phyloP scores from a whole-genome alignment of 2,888 invertebrate genomes.

The Periphyllus acericola region DNA sequence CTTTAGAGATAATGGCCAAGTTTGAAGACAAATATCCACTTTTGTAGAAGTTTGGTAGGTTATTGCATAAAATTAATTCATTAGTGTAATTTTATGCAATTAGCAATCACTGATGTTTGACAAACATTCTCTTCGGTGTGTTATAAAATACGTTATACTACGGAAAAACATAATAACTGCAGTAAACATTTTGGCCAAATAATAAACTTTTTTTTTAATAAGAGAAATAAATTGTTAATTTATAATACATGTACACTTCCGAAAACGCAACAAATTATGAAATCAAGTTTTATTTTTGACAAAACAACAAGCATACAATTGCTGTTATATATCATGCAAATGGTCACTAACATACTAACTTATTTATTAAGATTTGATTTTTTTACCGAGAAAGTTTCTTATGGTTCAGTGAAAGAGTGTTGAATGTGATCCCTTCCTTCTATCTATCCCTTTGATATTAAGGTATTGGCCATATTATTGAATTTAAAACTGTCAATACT shows the following conservation, averaged over 20 bases:
- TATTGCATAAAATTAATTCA: conserved; percentile 58
- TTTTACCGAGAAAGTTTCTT: background rate
- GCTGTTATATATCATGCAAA: background rate
- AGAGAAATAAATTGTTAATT: no score
- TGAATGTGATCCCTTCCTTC: background rate
- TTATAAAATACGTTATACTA: conserved; percentile 1
- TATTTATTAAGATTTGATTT: no score
- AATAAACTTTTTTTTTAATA: background rate
- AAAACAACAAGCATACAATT: background rate
- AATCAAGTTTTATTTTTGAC: background rate
- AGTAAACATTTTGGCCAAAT: background rate
- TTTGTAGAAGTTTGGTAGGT: conserved; percentile 28
- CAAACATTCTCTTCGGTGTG: background rate
- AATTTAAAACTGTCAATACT: no score
- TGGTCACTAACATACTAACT: no score
- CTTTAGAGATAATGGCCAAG: background rate
- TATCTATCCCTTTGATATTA: no score
- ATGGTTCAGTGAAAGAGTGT: background rate
- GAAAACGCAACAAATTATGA: background rate
- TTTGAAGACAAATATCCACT: conserved; percentile 43
- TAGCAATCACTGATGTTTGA: conserved; percentile 32
- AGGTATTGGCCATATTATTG: no score
- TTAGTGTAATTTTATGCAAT: conserved; percentile 42
- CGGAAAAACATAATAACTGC: background rate
- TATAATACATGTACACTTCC: background rate